Conservation (phyloP, 2,797 vertebrate species). For the Phrynocephalus guinanensis region DNA sequence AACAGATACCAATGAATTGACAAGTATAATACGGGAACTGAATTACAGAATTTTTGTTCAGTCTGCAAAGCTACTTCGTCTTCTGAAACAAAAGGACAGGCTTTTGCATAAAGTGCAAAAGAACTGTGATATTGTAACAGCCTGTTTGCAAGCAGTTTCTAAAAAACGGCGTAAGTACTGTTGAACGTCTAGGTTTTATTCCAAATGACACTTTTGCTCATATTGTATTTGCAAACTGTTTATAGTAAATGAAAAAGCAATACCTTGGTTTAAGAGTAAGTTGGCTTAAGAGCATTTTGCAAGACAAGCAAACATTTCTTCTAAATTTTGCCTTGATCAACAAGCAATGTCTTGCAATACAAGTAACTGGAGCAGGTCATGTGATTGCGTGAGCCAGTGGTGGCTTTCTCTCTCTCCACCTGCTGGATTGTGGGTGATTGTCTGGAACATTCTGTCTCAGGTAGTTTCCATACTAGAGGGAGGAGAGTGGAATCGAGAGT, state of each 20-base stretch:
- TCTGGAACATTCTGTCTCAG: too few species aligned
- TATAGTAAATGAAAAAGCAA: constrained; percentile 11
- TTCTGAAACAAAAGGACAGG: constrained; percentile 91
- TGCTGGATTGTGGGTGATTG: too few species aligned
- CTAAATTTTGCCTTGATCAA: too few species aligned
- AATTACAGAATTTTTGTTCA: constrained; percentile 87
- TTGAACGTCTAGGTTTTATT: neutral
- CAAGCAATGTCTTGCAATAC: too few species aligned
- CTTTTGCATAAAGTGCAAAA: constrained; percentile 89
- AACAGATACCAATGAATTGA: constrained; percentile 85
- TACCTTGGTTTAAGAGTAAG: too few species aligned
- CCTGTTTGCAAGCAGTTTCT: constrained; percentile 94
- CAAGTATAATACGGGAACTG: constrained; percentile 86
- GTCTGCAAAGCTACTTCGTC: constrained; percentile 91
- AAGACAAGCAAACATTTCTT: too few species aligned
- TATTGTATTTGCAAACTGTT: neutral
- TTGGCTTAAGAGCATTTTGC: too few species aligned
- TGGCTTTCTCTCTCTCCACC: too few species aligned
- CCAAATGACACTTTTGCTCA: neutral
- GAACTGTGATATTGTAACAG: constrained; percentile 94
- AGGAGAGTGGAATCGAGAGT: too few species aligned
- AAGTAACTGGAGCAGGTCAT: too few species aligned
- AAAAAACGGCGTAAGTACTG: constrained; percentile 91
- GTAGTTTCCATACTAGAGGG: too few species aligned
- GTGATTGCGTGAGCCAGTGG: too few species aligned